phyloP scores from a whole-genome alignment of 2,888 invertebrate species.

The Trissoscelio sp. region DNA sequence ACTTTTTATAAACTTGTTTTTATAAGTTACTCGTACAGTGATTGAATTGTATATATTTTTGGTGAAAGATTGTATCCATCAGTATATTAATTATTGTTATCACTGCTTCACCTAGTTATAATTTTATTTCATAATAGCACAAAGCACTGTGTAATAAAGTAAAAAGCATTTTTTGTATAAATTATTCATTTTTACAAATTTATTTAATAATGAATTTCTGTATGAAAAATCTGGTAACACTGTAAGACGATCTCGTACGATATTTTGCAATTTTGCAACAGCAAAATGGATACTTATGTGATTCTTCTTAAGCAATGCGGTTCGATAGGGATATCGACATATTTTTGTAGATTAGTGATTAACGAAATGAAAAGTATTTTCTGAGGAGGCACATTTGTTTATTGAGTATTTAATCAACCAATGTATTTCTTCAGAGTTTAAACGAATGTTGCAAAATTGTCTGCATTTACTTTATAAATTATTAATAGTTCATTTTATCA shows the following conservation, averaged over 20 bases:
- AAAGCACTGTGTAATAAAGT: slow-evolving; percentile 1
- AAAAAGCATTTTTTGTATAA: neutral
- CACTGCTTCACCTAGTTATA: slow-evolving; percentile 3
- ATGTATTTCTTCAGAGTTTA: slow-evolving; percentile 9
- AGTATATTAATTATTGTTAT: neutral
- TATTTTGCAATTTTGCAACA: slow-evolving; percentile 39
- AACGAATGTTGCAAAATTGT: slow-evolving; percentile 36
- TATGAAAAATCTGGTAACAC: slow-evolving; percentile 29
- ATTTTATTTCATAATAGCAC: slow-evolving; percentile 1
- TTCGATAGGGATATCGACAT: slow-evolving; percentile 43
- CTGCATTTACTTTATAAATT: slow-evolving; percentile 15
- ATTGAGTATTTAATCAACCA: neutral
- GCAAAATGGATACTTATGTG: slow-evolving; percentile 53
- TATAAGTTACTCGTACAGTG: neutral
- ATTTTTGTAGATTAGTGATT: slow-evolving; percentile 50
- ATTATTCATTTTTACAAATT: neutral
- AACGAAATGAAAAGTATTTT: slow-evolving; percentile 31
- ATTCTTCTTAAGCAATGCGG: slow-evolving; percentile 51
- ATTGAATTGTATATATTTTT: slow-evolving; percentile 4
- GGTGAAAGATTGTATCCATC: neutral
- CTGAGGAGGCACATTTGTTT: slow-evolving; percentile 17
- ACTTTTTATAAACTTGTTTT: slow-evolving; percentile 3
- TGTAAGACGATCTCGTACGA: slow-evolving; percentile 35
- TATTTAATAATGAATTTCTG: neutral
- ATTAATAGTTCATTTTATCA: neutral